Evolutionary conservation across 2,888 invertebrate species (phyloP).

Genomic region (Plagodis pulveraria): DNA sequence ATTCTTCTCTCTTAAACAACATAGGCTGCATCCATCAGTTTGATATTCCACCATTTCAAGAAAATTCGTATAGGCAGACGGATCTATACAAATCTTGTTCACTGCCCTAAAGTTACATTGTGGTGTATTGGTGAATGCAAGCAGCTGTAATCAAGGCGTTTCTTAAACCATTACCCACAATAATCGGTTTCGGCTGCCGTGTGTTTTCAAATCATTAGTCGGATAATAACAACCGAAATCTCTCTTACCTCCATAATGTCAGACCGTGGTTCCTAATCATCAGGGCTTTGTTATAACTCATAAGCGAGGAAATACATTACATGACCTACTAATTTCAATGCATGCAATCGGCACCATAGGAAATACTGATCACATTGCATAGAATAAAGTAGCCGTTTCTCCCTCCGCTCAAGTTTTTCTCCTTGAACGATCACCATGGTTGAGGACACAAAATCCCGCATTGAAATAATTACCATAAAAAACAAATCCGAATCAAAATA

Average conservation of each 20-base stretch:
- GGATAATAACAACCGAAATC: conserved; percentile 24
- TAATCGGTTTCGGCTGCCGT: conserved; percentile 57
- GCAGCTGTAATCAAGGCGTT: conserved; percentile 61
- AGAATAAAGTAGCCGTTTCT: not conserved
- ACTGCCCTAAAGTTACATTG: conserved; percentile 17
- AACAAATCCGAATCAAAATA: conserved; percentile 20
- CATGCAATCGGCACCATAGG: too few species aligned
- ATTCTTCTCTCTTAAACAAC: not conserved
- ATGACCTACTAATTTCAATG: conserved; percentile 1
- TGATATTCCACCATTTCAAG: too few species aligned
- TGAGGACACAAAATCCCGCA: conserved; percentile 1
- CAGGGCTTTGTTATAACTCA: conserved; percentile 34
- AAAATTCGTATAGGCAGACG: not conserved
- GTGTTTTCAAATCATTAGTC: conserved; percentile 54
- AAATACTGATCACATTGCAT: not conserved
- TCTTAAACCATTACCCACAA: conserved; percentile 59
- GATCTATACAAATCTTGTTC: not conserved
- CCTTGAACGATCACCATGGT: not conserved
- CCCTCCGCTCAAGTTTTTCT: not conserved
- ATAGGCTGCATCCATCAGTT: not conserved
- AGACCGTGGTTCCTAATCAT: conserved; percentile 27
- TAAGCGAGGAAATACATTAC: conserved; percentile 15
- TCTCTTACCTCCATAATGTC: conserved; percentile 15
- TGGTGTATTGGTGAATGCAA: conserved; percentile 34
- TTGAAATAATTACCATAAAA: conserved; percentile 15